Evolutionary conservation across 2,113 vertebrate species (phyloP).

Genomic region (Craseonycteris thonglongyai): DNA sequence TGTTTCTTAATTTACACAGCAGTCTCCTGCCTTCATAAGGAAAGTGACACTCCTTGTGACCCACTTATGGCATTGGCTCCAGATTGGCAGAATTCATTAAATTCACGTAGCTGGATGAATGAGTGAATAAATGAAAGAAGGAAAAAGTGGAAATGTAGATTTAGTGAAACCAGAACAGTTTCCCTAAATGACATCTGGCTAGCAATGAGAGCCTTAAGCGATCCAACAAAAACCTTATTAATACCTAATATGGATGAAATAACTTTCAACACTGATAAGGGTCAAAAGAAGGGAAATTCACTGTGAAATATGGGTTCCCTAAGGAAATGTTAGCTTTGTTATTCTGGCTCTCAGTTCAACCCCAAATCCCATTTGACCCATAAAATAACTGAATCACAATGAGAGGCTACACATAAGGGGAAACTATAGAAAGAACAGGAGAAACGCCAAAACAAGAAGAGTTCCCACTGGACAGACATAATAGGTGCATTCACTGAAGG

Average conservation of each 20-base stretch:
- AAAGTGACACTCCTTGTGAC: neutral
- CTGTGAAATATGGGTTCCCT: neutral
- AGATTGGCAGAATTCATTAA: neutral
- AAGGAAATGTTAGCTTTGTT: neutral
- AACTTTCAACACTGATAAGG: neutral
- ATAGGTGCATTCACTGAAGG: neutral
- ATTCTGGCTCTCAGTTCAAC: neutral
- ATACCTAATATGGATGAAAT: slow-evolving; percentile 1
- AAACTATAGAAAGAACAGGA: neutral
- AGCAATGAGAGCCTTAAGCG: neutral
- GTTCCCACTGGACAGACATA: neutral
- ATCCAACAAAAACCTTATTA: neutral
- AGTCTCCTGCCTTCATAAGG: neutral
- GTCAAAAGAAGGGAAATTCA: slow-evolving; percentile 8
- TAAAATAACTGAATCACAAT: neutral
- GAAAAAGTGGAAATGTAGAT: neutral
- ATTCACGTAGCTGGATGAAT: neutral
- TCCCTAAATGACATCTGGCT: neutral
- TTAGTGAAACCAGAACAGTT: neutral
- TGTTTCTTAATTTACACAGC: neutral
- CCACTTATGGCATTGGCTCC: neutral
- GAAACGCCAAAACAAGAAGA: neutral
- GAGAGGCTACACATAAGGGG: neutral
- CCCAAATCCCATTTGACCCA: neutral
- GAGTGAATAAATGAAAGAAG: neutral